Evolutionary conservation across 2,888 invertebrate species (phyloP).

Genomic region (Trichopria drosophilae): DNA sequence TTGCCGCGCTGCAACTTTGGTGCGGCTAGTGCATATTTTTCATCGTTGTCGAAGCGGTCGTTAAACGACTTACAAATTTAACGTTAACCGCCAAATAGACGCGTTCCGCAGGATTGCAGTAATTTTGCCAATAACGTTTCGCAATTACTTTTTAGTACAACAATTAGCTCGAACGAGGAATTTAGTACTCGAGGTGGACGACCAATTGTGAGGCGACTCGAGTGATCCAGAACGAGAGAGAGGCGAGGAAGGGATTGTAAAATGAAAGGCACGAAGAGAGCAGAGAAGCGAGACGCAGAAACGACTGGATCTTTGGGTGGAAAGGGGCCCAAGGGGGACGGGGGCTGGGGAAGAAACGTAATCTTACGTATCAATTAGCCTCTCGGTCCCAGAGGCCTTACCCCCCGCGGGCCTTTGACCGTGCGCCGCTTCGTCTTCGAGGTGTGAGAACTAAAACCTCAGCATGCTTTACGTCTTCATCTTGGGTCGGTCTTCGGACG

Average conservation of each 20-base stretch:
- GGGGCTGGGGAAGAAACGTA: constrained; percentile 48
- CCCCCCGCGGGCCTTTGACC: constrained; percentile 60
- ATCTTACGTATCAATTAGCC: constrained; percentile 60
- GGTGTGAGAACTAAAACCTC: constrained; percentile 56
- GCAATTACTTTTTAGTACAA: no score
- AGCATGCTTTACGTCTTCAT: constrained; percentile 53
- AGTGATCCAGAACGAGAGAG: constrained; percentile 7
- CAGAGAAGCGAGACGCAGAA: constrained; percentile 16
- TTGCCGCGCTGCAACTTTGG: no score
- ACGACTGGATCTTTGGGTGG: constrained; percentile 33
- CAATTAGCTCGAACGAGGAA: constrained; percentile 46
- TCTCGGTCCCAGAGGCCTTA: constrained; percentile 56
- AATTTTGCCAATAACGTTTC: no score
- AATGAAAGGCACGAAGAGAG: constrained; percentile 9
- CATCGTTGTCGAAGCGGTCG: no score
- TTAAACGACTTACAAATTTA: no score
- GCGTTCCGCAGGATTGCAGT: no score
- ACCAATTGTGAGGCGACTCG: constrained; percentile 50
- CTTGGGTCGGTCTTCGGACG: constrained; percentile 41
- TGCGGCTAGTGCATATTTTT: no score
- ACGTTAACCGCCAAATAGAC: no score
- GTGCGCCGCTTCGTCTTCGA: constrained; percentile 53
- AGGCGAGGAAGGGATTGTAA: not conserved
- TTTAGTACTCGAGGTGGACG: constrained; percentile 52
- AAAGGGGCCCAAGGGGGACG: constrained; percentile 28